Evolutionary conservation across 1,140 invertebrate species (phyloP).

Genomic region (Lanistes nyassanus): DNA sequence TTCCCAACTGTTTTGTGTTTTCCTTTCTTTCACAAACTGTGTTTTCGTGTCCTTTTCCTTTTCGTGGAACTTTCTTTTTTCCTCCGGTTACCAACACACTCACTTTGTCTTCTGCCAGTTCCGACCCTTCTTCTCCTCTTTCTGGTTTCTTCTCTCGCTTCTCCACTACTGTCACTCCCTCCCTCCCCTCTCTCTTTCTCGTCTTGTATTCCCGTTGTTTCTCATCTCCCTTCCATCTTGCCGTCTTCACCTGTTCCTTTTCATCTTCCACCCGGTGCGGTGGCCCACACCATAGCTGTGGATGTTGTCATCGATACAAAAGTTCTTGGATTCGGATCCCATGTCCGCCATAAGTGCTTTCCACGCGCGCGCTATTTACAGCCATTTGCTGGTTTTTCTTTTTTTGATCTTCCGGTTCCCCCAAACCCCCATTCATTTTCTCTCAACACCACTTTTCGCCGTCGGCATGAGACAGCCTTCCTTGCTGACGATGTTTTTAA

Average conservation of each 20-base stretch:
- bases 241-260: neutral
- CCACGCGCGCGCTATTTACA: too few species aligned
- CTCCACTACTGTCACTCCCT: too few species aligned
- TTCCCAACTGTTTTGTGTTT: neutral
- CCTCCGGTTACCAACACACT: neutral
- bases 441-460: too few species aligned
- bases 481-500: too few species aligned
- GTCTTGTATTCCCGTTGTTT: neutral
- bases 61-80: neutral
- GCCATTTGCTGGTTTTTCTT: too few species aligned
- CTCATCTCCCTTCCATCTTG: neutral
- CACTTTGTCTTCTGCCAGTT: neutral
- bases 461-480: too few species aligned
- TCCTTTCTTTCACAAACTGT: neutral
- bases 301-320: too few species aligned
- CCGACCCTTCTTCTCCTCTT: neutral
- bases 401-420: too few species aligned
- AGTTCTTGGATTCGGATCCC: too few species aligned
- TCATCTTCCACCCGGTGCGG: neutral
- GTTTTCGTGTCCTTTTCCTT: neutral
- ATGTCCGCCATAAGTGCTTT: too few species aligned
- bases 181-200: slow-evolving; percentile 6
- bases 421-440: too few species aligned
- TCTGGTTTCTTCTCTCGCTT: neutral
- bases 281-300: too few species aligned